Evolutionary conservation across 2,113 vertebrate genomes (phyloP).

Genomic region (Ammodramus savannarum): DNA sequence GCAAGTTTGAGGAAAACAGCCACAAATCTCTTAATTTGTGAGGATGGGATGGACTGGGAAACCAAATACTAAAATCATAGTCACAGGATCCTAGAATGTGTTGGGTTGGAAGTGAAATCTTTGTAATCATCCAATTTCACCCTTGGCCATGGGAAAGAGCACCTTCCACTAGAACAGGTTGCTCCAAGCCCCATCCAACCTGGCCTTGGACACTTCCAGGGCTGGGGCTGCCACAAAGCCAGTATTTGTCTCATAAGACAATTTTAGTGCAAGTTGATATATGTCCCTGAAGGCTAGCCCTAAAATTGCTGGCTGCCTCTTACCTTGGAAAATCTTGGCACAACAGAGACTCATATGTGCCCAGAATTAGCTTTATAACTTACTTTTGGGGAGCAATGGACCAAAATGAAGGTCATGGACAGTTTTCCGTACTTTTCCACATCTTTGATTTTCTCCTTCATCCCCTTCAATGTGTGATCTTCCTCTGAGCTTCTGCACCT

Average conservation of each 20-base stretch:
- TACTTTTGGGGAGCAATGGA: not conserved
- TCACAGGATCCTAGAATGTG: no score
- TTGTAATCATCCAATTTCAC: not conserved
- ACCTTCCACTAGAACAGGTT: not conserved
- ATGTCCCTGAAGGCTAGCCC: not conserved
- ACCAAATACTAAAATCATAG: not conserved
- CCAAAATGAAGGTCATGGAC: accelerated
- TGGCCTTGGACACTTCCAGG: not conserved
- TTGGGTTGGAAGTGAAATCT: not conserved
- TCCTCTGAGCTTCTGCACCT: not conserved
- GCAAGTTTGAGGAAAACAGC: constrained; percentile 3
- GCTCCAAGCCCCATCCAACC: not conserved
- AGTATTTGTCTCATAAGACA: not conserved
- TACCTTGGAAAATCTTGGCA: not conserved
- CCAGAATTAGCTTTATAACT: not conserved
- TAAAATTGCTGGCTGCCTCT: not conserved
- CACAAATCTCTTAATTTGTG: not conserved
- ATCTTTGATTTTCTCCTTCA: not conserved
- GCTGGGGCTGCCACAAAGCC: not conserved
- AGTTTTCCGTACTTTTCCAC: not conserved
- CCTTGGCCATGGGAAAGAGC: not conserved
- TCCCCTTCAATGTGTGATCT: accelerated
- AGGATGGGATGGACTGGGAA: not conserved
- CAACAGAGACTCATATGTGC: accelerated
- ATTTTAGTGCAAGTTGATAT: not conserved